Base-by-base conservation (phyloP, 2,888 invertebrate genomes). In the Seladonia tumulorum region DNA sequence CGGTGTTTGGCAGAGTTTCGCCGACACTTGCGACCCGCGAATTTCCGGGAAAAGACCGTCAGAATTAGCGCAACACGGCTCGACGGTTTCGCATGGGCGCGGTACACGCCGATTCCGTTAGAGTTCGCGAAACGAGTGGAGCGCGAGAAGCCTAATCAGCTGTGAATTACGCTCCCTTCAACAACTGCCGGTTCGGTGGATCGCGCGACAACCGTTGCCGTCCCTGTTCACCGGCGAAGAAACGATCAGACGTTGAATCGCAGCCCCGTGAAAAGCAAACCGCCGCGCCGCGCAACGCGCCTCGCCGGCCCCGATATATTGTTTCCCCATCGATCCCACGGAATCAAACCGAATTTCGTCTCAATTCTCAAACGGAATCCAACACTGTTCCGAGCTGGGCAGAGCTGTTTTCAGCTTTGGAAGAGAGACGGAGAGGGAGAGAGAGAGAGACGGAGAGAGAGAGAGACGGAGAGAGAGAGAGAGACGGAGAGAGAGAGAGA, bases 91-190 rank as follows among this genome's bases (percentile, higher is more conserved):
- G 35, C 47, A 39, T 25, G 35, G 29, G 25, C 68, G 39, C 74
- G 71, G 76, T 79, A 25, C 60, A 82, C 53, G 49, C 42, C 8
- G 42, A 60, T 71, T 81, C 63, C n/a, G 8, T 16, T 5, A 10
- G 71, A 82, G 29, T 25, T 60, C 14, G 35, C 35, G 60, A 49
- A 53, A 71, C 22, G 18, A 22, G 63, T 18, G 45, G 45, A 63
- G 22, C 73, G n/a, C 4, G 42, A 14, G 18, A 16, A 68, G 66
- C n/a, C 76, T 73, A 76, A 82, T 82, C 83, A 76, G 76, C 57
- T 57, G 83, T 82, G 80, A 82, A 80, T 82, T 49, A 63, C 82
- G 53, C 22, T 22, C 29, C 45, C 63, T 76, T 76, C 45, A 35
- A 25, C 42, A 63, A 47, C 76, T 57, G 25, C 53, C 63, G 63